Evolutionary conservation across 2,113 vertebrate species (phyloP).

Genomic region (Nerophis ophidion): DNA sequence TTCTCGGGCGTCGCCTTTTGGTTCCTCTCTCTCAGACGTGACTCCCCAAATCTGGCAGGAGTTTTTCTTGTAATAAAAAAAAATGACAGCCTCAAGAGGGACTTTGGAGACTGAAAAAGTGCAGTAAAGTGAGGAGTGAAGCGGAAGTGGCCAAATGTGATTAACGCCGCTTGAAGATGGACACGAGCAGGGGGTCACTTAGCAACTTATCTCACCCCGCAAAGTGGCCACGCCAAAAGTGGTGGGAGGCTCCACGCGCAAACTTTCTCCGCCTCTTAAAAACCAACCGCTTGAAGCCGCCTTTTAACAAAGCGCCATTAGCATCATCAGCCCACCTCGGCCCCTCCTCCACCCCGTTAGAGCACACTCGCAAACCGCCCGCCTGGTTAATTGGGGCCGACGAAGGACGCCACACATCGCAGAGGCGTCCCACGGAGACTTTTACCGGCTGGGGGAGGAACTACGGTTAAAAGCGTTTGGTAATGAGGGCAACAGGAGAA

Average conservation of each 20-base stretch:
- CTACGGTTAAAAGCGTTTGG: constrained; percentile 4
- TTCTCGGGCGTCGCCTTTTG: too few species aligned
- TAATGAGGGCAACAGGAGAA: not conserved
- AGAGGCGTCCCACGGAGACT: not conserved
- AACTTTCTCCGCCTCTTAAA: constrained; percentile 46
- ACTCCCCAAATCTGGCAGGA: too few species aligned
- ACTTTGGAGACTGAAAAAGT: too few species aligned
- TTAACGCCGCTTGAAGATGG: not conserved
- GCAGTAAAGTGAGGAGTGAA: not conserved
- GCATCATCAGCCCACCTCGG: constrained; percentile 13
- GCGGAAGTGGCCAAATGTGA: not conserved
- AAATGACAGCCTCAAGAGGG: too few species aligned
- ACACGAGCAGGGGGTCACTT: constrained; percentile 1
- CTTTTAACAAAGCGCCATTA: constrained; percentile 45
- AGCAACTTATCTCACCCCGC: not conserved
- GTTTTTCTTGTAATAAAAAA: too few species aligned
- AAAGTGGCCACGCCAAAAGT: not conserved
- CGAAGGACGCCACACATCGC: not conserved
- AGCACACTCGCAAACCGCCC: constrained; percentile 31
- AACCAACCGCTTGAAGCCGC: constrained; percentile 25
- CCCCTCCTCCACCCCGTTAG: constrained; percentile 21
- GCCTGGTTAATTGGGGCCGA: constrained; percentile 42
- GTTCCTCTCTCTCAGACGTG: too few species aligned
- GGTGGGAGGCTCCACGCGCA: constrained; percentile 1
- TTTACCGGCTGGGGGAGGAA: not conserved